Evolutionary conservation across 2,888 invertebrate species (phyloP).

Genomic region (Ectobius pallidus): DNA sequence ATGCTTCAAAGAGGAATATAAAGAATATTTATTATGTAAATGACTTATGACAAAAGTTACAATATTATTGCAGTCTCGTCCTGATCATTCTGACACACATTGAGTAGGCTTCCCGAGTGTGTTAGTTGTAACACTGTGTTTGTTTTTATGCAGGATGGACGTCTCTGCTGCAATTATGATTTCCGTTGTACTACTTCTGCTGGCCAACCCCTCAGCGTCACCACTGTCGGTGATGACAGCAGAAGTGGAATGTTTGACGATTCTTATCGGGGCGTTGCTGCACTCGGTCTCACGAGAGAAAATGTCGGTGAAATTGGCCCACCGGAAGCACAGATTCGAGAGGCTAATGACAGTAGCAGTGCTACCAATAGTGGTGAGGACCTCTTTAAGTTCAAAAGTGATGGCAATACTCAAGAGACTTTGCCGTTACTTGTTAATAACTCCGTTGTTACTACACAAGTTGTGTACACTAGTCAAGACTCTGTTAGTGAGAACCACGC

Average conservation of each 20-base stretch:
- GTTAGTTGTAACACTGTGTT: slow-evolving; percentile 31
- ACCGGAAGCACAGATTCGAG: slow-evolving; percentile 42
- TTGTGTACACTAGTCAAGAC: slow-evolving; percentile 29
- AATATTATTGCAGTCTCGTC: too few species aligned
- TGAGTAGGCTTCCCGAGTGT: too few species aligned
- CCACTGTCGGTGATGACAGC: slow-evolving; percentile 15
- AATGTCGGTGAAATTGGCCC: slow-evolving; percentile 34
- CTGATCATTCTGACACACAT: too few species aligned
- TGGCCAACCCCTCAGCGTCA: slow-evolving; percentile 48
- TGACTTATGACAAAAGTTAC: too few species aligned
- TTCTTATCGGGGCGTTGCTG: slow-evolving; percentile 10
- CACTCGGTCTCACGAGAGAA: slow-evolving; percentile 3
- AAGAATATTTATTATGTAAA: too few species aligned
- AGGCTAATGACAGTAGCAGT: slow-evolving; percentile 29
- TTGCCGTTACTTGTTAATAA: slow-evolving; percentile 32
- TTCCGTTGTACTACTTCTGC: slow-evolving; percentile 55
- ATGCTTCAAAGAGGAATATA: too few species aligned
- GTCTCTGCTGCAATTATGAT: slow-evolving; percentile 61
- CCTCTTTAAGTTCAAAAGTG: slow-evolving; percentile 20
- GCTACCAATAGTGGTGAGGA: slow-evolving; percentile 20
- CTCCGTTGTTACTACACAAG: slow-evolving; percentile 26
- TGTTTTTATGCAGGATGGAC: slow-evolving; percentile 55
- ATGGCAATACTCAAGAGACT: slow-evolving; percentile 31
- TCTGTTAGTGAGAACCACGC: slow-evolving; percentile 19
- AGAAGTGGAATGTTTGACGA: slow-evolving; percentile 17